Base-by-base conservation (phyloP, 2,888 invertebrate species). In the Caenorhabditis sp. region DNA sequence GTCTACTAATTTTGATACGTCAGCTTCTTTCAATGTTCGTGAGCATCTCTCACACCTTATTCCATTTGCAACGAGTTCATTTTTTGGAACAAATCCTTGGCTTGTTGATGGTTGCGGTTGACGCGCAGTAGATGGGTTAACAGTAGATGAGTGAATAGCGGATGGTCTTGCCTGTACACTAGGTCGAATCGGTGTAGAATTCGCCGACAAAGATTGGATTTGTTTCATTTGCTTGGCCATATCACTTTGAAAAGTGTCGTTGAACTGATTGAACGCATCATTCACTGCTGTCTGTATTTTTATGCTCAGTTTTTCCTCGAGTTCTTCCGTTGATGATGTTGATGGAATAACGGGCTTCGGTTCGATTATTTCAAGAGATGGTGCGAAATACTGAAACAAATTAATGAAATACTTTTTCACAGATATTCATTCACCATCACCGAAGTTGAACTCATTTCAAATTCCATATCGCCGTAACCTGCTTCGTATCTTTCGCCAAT, bases 1-100 rank as follows among this genome's bases (percentile, higher is more conserved):
- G 17, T 49, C 52, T 12, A 70, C 52, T 0, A 70, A 43, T 5
- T 56, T 56, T 1, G 31, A 27, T n/a, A 64, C 60, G n/a, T 59
- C 54, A 36, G 31, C 52, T 4, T n/a, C 62, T 27, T 49, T 52
- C 2, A 65, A n/a, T 0, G n/a, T 65, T 12, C 25, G 50, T 5
- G 25, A n/a, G 53, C 70, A 70, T 17, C 54, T 65, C 20, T 65
- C 59, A 43, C 70, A 70, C 5, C 25, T 43, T 8, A 70, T 59
- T 62, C 70, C 70, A 43, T 70, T 70, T 3, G 70, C 61, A n/a
- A 70, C 57, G 14, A 70, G 23, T 38, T 70, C 70, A 21, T 70
- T 65, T 62, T 68, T 67, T 1, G 67, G 61, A 3, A n/a, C 49
- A 43, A 26, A 62, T 27, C 17, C n/a, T n/a, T 26, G 12, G 57